A percentile compares a stretch with the other conserved stretches of the same genome.
Conservation (phyloP, 92 coral and sea anemone species). For the Ricordea florida region DNA sequence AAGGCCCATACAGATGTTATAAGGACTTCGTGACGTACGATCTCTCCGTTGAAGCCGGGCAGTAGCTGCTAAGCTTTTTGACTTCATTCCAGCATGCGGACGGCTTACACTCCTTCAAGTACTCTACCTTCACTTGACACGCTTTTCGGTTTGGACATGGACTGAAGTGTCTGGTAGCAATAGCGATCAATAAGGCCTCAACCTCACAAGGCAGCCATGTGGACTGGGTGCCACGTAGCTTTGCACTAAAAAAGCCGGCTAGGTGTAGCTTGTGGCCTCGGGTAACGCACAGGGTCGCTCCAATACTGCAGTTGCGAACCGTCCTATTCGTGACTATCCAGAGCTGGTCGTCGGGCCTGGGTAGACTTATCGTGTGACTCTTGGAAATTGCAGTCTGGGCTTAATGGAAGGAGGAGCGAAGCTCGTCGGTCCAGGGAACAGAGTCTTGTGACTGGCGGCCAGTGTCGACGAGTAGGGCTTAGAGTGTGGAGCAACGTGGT, state of each 20-base stretch:
- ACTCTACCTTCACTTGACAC: too few species aligned
- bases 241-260: background rate
- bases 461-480: too few species aligned
- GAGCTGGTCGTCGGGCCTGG: background rate
- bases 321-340: background rate
- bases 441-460: background rate
- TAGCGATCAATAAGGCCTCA: background rate
- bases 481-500: too few species aligned
- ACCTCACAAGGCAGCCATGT: background rate
- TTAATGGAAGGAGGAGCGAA: background rate
- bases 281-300: background rate
- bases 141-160: background rate
- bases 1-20: too few species aligned
- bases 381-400: too few species aligned
- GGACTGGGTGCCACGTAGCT: background rate
- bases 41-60: too few species aligned
- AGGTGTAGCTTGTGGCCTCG: background rate
- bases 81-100: too few species aligned
- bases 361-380: background rate
- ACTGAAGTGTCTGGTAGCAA: conserved; percentile 4
- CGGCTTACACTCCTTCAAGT: too few species aligned
- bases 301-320: background rate
- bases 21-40: too few species aligned
- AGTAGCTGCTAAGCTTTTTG: too few species aligned
- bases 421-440: background rate